Conservation (phyloP, 2,113 vertebrate genomes). For the Plestiodon gilberti region DNA sequence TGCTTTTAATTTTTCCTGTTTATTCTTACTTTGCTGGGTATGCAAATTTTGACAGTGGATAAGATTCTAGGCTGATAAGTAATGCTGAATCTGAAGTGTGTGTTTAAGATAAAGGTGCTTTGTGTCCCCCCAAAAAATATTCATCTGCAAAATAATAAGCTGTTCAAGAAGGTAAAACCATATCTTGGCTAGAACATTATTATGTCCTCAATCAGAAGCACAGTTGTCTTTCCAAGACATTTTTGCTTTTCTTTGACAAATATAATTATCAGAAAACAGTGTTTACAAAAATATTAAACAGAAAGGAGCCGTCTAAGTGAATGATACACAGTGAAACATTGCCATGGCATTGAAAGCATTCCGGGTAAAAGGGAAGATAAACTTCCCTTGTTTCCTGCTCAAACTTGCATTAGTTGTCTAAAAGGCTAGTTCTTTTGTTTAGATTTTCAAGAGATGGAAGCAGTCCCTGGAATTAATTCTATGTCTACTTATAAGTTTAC, state of each 20-base stretch:
- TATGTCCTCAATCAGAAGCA: not conserved
- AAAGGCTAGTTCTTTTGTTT: not conserved
- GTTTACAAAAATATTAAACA: conserved; percentile 40
- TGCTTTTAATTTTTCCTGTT: conserved; percentile 60
- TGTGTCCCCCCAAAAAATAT: conserved; percentile 33
- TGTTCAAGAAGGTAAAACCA: conserved; percentile 7
- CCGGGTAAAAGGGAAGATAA: not conserved
- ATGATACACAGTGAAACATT: conserved; percentile 15
- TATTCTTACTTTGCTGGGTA: conserved; percentile 48
- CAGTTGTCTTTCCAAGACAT: not conserved
- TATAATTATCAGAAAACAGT: not conserved
- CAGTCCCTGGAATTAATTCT: not conserved
- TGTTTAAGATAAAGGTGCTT: conserved; percentile 52
- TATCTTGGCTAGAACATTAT: conserved; percentile 34
- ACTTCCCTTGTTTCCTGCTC: not conserved
- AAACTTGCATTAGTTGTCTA: conserved; percentile 11
- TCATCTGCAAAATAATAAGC: conserved; percentile 33
- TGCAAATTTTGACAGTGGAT: conserved; percentile 54
- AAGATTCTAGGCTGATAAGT: conserved; percentile 24
- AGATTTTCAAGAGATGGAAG: conserved; percentile 11
- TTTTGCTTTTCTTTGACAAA: conserved; percentile 35
- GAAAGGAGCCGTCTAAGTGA: conserved; percentile 13
- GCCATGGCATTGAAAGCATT: conserved; percentile 15
- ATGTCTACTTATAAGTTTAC: not conserved
- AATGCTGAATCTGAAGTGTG: conserved; percentile 57